These are phyloP conservation scores for western clawed frog (Xenopus tropicalis) DNA, from an alignment of 2,113 vertebrate genomes.

Conservation along the genomic window UCB_Xtro_10.0 CM004443.2:202917001-202917500, in stretches of 20 bases:
- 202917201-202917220: constrained; percentile 18
- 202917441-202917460: neutral
- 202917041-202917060: too few species aligned
- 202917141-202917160: too few species aligned
- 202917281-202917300: neutral
- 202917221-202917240: constrained; percentile 24
- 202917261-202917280: constrained; percentile 12
- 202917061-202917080: too few species aligned
- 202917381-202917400: neutral
- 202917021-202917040: too few species aligned
- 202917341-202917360: neutral
- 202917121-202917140: too few species aligned
- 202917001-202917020: too few species aligned
- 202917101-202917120: too few species aligned
- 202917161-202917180: constrained; percentile 2
- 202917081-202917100: too few species aligned
- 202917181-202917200: constrained; percentile 27
- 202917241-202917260: constrained; percentile 12
- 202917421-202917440: neutral
- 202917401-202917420: neutral
- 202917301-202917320: neutral
- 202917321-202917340: neutral
- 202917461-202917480: neutral
- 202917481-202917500: neutral
- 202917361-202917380: neutral